Conservation (phyloP, 2,888 invertebrate genomes). For the Neocrepidodera transversa region DNA sequence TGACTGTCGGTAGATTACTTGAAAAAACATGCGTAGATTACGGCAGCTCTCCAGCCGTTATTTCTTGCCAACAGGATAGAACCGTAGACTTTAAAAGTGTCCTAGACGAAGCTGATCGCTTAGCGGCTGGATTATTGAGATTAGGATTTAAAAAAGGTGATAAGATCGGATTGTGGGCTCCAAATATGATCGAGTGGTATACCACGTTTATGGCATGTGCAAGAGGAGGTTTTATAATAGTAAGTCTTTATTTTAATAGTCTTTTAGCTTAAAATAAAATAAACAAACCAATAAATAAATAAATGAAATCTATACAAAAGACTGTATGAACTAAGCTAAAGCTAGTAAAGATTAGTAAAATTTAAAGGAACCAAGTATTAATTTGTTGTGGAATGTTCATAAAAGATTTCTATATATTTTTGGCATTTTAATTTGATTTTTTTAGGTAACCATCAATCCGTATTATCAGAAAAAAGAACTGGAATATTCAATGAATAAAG, state of each 20-base stretch:
- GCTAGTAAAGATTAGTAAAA: no score
- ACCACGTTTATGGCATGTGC: slow-evolving; percentile 74
- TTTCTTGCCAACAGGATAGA: slow-evolving; percentile 64
- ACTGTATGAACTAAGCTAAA: no score
- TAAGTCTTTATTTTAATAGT: slow-evolving; percentile 53
- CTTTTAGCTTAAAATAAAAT: no score
- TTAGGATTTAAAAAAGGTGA: slow-evolving; percentile 77
- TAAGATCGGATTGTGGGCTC: slow-evolving; percentile 80
- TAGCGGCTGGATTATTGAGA: slow-evolving; percentile 73
- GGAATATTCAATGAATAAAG: slow-evolving; percentile 76
- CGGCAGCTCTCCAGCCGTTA: slow-evolving; percentile 65
- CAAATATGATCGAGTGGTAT: slow-evolving; percentile 81
- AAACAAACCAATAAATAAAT: no score
- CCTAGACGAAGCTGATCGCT: slow-evolving; percentile 65
- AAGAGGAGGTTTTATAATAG: slow-evolving; percentile 75
- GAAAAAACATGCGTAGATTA: slow-evolving; percentile 63
- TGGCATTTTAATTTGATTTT: slow-evolving; percentile 22
- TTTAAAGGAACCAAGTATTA: no score
- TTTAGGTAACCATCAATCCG: slow-evolving; percentile 79
- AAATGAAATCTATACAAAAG: no score
- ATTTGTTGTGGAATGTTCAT: no score
- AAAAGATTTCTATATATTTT: no score
- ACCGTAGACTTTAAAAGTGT: slow-evolving; percentile 64
- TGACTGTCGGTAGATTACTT: slow-evolving; percentile 67
- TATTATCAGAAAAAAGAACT: slow-evolving; percentile 75